Evolutionary conservation across 1,140 invertebrate species (phyloP).

Genomic region (Bathynomus jamesi): DNA sequence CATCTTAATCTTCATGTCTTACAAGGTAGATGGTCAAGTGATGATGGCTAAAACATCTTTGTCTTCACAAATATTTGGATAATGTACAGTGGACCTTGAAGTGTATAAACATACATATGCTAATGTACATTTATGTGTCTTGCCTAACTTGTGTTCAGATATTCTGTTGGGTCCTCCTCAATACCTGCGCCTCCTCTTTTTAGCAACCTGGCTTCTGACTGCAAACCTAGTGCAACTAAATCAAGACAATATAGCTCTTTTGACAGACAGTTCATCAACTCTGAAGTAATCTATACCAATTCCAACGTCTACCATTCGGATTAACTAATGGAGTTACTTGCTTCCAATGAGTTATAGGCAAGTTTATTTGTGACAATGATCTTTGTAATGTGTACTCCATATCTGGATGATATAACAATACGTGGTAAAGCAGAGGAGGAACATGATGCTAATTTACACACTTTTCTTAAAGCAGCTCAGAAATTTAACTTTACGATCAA

Average conservation of each 20-base stretch:
- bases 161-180: not conserved
- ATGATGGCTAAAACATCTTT: not conserved
- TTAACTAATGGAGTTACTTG: constrained; percentile 31
- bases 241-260: not conserved
- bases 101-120: not conserved
- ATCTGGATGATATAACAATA: constrained; percentile 34
- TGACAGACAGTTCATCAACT: constrained; percentile 1
- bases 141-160: not conserved
- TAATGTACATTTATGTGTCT: not conserved
- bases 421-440: constrained; percentile 11
- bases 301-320: constrained; percentile 40
- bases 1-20: too few species aligned
- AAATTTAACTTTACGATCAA: constrained; percentile 17
- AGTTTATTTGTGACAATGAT: constrained; percentile 20
- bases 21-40: not conserved
- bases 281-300: constrained; percentile 35
- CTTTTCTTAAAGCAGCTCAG: constrained; percentile 11
- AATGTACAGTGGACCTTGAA: not conserved
- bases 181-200: not conserved
- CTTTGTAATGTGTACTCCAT: constrained; percentile 19
- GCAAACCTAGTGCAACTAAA: not conserved
- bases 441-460: constrained; percentile 21
- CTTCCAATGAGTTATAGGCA: constrained; percentile 20
- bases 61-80: not conserved
- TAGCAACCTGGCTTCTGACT: not conserved